These are phyloP conservation scores for Portunus trituberculatus DNA, from an alignment of 1,140 invertebrate species.

Conservation along the genomic window DNA sequence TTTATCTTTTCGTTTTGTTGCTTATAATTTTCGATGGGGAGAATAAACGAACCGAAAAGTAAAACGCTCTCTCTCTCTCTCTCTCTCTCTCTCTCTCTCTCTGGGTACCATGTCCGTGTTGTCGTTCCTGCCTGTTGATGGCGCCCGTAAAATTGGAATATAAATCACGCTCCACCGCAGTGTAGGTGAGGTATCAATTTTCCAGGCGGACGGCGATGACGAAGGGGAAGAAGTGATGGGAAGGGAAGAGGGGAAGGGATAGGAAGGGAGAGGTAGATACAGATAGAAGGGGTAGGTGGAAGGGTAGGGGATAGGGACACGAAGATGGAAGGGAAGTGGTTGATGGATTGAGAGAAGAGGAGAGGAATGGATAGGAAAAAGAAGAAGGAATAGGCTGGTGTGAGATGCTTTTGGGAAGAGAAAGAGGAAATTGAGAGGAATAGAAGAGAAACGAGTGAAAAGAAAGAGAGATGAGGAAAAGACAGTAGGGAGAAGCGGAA, in stretches of 20 bases:
- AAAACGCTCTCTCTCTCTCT: conserved; percentile 33
- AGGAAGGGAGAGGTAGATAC: neutral
- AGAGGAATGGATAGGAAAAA: neutral
- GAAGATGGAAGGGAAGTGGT: neutral
- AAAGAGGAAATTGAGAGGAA: neutral
- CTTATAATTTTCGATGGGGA: too few species aligned
- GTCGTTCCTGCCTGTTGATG: conserved; percentile 62
- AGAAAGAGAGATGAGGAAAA: neutral
- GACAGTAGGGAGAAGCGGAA: too few species aligned
- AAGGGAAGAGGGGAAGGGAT: neutral
- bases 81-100: conserved; percentile 29
- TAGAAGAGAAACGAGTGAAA: neutral
- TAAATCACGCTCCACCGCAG: conserved; percentile 64
- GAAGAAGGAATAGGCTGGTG: neutral
- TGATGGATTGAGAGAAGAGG: neutral
- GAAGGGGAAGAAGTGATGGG: neutral
- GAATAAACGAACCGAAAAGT: too few species aligned
- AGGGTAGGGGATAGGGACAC: neutral
- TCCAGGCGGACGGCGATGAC: conserved; percentile 57
- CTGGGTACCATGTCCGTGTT: conserved; percentile 36
- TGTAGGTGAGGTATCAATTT: conserved; percentile 68
- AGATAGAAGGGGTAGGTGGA: neutral
- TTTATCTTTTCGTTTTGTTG: too few species aligned
- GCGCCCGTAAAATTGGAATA: conserved; percentile 68
- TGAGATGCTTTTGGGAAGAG: neutral